Evolutionary conservation across 64 coral and sea anemone genomes (phyloP).

Genomic region (Catalaphyllia jardinei): DNA sequence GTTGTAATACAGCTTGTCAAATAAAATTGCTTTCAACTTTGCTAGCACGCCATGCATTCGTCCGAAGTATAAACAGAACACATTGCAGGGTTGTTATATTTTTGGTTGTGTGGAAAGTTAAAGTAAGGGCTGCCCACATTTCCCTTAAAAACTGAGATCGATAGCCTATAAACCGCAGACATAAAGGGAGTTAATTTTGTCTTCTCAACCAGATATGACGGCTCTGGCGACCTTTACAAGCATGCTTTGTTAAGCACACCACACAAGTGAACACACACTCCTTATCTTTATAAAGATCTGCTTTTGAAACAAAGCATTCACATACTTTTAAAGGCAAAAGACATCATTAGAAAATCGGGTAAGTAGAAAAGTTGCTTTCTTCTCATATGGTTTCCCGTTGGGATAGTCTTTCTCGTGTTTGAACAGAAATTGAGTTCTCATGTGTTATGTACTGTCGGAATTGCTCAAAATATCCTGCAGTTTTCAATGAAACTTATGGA

Average conservation of each 20-base stretch:
- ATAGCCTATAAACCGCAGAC: slow-evolving; percentile 1
- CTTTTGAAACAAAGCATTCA: not conserved
- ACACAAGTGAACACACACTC: not conserved
- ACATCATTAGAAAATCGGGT: not conserved
- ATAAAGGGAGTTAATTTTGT: not conserved
- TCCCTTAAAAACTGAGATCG: not conserved
- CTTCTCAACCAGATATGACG: not conserved
- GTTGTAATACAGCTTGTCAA: not conserved
- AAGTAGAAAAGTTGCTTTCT: not conserved
- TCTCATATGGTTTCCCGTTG: not conserved
- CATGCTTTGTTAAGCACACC: not conserved
- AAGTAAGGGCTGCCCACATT: not conserved
- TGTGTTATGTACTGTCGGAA: too few species aligned
- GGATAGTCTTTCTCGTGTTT: not conserved
- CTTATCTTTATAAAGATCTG: not conserved
- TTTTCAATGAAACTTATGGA: too few species aligned
- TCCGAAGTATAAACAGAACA: not conserved
- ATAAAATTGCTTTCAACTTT: not conserved
- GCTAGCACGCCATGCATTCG: not conserved
- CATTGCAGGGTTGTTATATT: not conserved
- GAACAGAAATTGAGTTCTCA: too few species aligned
- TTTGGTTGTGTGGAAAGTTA: not conserved
- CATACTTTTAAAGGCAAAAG: not conserved
- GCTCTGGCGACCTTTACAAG: not conserved
- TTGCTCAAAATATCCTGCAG: too few species aligned